Evolutionary conservation across 2,797 vertebrate genomes (phyloP), one percentile per base, ranked within the genome.

Genomic region (Nothura maculosa): DNA sequence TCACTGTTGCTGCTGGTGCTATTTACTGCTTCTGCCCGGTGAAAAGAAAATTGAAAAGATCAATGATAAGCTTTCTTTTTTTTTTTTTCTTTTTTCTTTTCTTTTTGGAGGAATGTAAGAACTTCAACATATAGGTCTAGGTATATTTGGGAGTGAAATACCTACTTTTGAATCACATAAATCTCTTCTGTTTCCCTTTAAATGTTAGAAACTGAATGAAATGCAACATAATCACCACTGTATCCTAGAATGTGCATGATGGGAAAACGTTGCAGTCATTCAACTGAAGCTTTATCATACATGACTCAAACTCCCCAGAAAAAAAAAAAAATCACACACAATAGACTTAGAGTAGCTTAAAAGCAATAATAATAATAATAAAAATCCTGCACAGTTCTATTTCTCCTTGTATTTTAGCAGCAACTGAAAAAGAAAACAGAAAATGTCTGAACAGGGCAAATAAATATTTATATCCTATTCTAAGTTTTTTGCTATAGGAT

Each of bases 131-230:
- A n/a, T n/a, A n/a, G n/a, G n/a, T n/a, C n/a, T n/a, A n/a, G n/a
- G n/a, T n/a, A n/a, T n/a, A n/a, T n/a, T n/a, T n/a, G n/a, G n/a
- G n/a, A n/a, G n/a, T n/a, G n/a, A n/a, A 85, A 43, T 34, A 55
- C 19, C 36, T 28, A 11, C 70, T 89, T 36, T 66, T 78, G 11
- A 36, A 72, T 36, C 40, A 50, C 48, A 63, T 86, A 81, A 92
- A 92, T 92, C 30, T 79, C 54, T 86, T 89, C 34, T 81, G 34
- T 47, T 92, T 68, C n/a, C 50, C 40, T 93, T 96, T 84, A 91
- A 81, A 94, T 67, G 52, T 89, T 86, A 91, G 19, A 92, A 92
- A 79, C 61, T 38, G 8, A 74, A 84, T 89, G 75, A 89, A 92
- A 82, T 61, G 6, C 63, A 79, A 36, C 52, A 42, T 14, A 57